Evolutionary conservation across 1,140 invertebrate genomes (phyloP).

Genomic region (Metopolophium dirhodum): DNA sequence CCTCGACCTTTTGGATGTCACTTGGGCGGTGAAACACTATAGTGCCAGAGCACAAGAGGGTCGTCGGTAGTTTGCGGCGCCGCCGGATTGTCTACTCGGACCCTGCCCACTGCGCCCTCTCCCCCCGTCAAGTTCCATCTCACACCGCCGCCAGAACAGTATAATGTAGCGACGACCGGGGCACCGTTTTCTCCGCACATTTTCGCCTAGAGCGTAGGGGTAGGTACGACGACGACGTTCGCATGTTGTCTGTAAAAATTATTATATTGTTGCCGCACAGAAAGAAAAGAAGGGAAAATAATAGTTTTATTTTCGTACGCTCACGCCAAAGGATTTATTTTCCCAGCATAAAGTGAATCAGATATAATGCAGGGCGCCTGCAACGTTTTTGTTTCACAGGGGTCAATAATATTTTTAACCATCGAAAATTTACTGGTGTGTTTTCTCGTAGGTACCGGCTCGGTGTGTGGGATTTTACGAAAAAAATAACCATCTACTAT

Average conservation of each 20-base stretch:
- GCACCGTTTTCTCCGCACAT: background rate
- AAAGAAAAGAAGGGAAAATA: conserved; percentile 34
- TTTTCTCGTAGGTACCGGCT: background rate
- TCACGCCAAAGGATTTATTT: conserved; percentile 31
- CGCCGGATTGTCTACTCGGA: conserved; percentile 53
- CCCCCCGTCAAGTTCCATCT: background rate
- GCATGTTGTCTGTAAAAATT: conserved; percentile 37
- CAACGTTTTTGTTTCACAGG: background rate
- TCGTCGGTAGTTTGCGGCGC: conserved; percentile 41
- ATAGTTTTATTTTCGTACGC: conserved; percentile 41
- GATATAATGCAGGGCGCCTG: background rate
- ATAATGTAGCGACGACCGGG: background rate
- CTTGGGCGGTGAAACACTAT: conserved; percentile 30
- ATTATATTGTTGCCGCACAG: conserved; percentile 30
- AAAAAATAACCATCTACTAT: background rate
- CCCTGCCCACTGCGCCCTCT: conserved; percentile 12
- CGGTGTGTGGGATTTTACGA: background rate
- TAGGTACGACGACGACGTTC: background rate
- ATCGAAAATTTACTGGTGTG: background rate
- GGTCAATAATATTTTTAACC: background rate
- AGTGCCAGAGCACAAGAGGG: background rate
- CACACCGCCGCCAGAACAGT: background rate
- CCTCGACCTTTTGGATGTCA: conserved; percentile 30
- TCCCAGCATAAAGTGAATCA: background rate
- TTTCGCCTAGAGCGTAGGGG: conserved; percentile 19